A percentile compares a stretch with the other conserved stretches of the same genome.
These are phyloP conservation scores for Myzus persicae DNA, from an alignment of 1,140 invertebrate genomes.

Conservation along the genomic window DNA sequence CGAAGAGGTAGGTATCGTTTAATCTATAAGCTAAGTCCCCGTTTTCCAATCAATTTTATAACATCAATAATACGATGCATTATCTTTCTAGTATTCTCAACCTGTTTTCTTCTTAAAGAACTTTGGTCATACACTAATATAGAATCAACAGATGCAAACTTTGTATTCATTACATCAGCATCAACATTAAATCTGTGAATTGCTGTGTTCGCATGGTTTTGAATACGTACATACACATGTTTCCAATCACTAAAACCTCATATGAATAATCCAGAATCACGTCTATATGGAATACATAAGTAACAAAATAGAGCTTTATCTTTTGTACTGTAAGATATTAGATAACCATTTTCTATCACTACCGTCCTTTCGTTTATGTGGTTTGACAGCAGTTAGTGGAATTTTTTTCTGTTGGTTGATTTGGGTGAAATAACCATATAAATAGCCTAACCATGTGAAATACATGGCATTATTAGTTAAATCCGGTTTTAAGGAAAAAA, in stretches of 20 bases:
- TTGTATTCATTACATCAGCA: neutral
- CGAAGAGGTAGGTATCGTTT: neutral
- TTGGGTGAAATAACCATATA: slow-evolving; percentile 1
- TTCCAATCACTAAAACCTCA: slow-evolving; percentile 41
- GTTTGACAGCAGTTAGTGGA: neutral
- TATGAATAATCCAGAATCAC: neutral
- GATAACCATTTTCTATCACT: slow-evolving; percentile 34
- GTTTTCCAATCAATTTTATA: neutral
- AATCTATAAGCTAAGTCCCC: slow-evolving; percentile 6
- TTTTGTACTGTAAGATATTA: neutral
- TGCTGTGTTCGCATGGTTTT: neutral
- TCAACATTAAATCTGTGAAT: neutral
- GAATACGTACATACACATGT: slow-evolving; percentile 28
- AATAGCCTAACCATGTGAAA: too few species aligned
- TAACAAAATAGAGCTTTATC: slow-evolving; percentile 38
- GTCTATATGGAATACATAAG: slow-evolving; percentile 10
- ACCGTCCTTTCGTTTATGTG: neutral
- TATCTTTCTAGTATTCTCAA: neutral
- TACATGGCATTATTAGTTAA: neutral
- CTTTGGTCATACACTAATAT: neutral
- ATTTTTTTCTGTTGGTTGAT: neutral
- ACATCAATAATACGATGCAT: neutral
- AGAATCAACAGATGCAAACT: neutral
- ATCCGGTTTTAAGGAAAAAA: neutral
- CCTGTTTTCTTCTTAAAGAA: slow-evolving; percentile 8